Evolutionary conservation across 2,797 vertebrate genomes (phyloP).

Genomic region (Mastacembelus armatus): DNA sequence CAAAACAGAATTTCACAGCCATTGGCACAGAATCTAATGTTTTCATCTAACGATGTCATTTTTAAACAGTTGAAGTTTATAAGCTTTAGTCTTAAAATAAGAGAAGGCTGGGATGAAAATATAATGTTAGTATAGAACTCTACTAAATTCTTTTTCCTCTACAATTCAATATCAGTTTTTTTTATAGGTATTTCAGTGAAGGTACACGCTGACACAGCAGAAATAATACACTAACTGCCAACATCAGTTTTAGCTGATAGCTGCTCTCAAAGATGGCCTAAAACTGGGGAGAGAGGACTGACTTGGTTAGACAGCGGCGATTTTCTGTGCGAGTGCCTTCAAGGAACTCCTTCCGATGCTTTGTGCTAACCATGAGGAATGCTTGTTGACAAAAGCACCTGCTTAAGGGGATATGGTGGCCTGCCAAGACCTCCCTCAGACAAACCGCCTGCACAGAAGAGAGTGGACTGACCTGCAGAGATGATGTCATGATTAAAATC

Average conservation of each 20-base stretch:
- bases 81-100: no score
- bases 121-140: background rate
- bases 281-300: conserved; percentile 5
- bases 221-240: background rate
- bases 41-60: background rate
- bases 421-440: conserved; percentile 32
- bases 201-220: no score
- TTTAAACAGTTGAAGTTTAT: background rate
- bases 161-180: background rate
- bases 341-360: conserved; percentile 30
- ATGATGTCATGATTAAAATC: conserved; percentile 15
- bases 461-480: conserved; percentile 20
- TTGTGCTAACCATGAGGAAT: conserved; percentile 40
- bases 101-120: no score
- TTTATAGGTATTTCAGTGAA: no score
- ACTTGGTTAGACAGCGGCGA: conserved; percentile 15
- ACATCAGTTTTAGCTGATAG: background rate
- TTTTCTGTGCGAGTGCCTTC: conserved; percentile 19
- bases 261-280: conserved; percentile 6
- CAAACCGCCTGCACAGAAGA: background rate
- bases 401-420: conserved; percentile 29
- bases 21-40: no score
- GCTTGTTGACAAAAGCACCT: conserved; percentile 56
- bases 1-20: background rate
- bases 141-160: no score